Conservation (phyloP, 2,797 vertebrate genomes). For the Enteromius treurensis region DNA sequence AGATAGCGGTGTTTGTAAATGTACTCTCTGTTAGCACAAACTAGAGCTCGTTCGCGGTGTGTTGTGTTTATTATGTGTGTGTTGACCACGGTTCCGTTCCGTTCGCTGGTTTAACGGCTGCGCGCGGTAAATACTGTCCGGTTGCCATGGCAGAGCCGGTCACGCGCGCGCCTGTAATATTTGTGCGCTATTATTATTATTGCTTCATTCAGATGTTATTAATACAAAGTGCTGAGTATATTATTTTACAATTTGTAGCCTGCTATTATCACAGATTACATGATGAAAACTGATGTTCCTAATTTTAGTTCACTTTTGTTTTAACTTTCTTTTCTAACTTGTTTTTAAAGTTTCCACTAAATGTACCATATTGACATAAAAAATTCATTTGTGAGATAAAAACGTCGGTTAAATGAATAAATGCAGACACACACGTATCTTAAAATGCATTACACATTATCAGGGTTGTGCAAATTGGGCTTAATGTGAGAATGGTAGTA, state of each 20-base stretch:
- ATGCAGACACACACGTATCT: not conserved
- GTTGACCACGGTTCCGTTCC: not conserved
- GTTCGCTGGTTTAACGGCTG: slow-evolving; percentile 17
- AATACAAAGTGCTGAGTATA: not conserved
- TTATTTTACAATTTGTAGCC: too few relatives aligned
- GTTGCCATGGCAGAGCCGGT: slow-evolving; percentile 55
- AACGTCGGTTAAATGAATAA: not conserved
- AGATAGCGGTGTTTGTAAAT: not conserved
- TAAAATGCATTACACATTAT: not conserved
- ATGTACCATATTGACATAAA: not conserved
- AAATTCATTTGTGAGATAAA: too few relatives aligned
- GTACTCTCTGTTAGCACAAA: not conserved
- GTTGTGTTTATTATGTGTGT: not conserved
- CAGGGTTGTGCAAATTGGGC: not conserved
- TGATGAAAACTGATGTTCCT: too few relatives aligned
- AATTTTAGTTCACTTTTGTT: too few relatives aligned
- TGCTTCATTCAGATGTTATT: not conserved
- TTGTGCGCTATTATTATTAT: not conserved
- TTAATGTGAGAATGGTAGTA: not conserved
- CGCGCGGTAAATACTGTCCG: slow-evolving; percentile 37
- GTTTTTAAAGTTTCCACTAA: not conserved
- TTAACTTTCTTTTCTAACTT: too few relatives aligned
- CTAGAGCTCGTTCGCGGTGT: not conserved
- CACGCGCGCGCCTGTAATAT: slow-evolving; percentile 17
- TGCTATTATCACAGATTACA: too few relatives aligned